Conservation (phyloP, 2,797 vertebrate genomes). For the Pseudomugil tenellus region DNA sequence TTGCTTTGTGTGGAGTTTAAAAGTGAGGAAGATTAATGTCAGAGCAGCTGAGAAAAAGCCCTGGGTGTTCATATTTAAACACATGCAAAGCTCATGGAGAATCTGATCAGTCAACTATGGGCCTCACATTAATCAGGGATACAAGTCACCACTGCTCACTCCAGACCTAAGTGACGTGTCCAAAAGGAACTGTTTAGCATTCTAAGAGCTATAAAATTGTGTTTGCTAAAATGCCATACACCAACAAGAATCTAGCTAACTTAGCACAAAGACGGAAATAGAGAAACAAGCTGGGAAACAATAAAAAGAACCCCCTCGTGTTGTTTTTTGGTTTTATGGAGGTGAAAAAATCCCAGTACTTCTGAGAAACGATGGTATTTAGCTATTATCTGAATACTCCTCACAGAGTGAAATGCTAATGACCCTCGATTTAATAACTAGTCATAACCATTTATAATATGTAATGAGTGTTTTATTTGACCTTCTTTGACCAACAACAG, state of each 20-base stretch:
- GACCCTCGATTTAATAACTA: no score
- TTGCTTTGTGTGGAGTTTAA: slow-evolving; percentile 46
- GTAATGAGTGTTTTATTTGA: background rate
- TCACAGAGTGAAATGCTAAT: background rate
- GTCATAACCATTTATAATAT: no score
- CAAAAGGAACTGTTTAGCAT: background rate
- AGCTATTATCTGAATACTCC: background rate
- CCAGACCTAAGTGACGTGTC: background rate
- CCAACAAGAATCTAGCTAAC: background rate
- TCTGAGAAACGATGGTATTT: background rate
- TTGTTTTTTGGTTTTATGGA: background rate
- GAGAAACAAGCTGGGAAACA: no score
- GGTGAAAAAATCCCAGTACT: background rate
- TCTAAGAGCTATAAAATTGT: no score
- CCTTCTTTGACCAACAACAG: background rate
- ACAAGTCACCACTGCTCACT: background rate
- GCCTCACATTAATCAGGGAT: slow-evolving; percentile 22
- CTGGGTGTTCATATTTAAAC: slow-evolving; percentile 13
- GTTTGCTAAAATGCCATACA: background rate
- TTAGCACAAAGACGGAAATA: background rate
- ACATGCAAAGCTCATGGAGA: slow-evolving; percentile 33
- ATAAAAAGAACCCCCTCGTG: no score
- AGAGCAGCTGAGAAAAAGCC: slow-evolving; percentile 3
- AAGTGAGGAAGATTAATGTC: slow-evolving; percentile 44
- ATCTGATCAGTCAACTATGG: slow-evolving; percentile 16